Evolutionary conservation across 2,113 vertebrate species (phyloP).

Genomic region (Felis chaus): DNA sequence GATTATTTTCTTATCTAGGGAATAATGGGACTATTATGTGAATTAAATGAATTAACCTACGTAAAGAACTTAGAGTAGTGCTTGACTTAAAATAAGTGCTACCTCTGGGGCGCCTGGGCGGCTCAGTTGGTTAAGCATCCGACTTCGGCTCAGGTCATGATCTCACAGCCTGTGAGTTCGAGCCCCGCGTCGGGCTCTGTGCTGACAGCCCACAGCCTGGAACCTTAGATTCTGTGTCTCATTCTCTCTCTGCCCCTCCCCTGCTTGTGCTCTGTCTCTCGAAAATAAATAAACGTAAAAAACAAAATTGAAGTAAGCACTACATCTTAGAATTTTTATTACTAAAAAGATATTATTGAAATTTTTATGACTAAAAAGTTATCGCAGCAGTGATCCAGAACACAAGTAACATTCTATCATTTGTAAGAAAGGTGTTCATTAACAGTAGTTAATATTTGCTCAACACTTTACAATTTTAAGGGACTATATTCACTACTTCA

Average conservation of each 20-base stretch:
- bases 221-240: too few species aligned
- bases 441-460: not conserved
- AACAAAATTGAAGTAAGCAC: not conserved
- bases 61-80: not conserved
- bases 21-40: not conserved
- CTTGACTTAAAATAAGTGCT: not conserved
- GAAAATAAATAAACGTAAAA: too few species aligned
- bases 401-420: not conserved
- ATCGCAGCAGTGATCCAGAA: not conserved
- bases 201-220: too few species aligned
- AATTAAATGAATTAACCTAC: not conserved
- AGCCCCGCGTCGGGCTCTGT: too few species aligned
- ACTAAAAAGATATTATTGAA: not conserved
- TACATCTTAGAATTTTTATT: not conserved
- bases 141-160: too few species aligned
- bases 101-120: not conserved
- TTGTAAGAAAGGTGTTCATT: slow-evolving; percentile 16
- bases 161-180: too few species aligned
- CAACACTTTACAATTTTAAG: not conserved
- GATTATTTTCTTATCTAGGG: not conserved
- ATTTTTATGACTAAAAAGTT: not conserved
- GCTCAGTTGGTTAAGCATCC: too few species aligned
- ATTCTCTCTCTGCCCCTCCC: too few species aligned
- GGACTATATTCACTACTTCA: not conserved
- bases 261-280: too few species aligned